Percentiles rank a stretch among this genome's conserved stretches.
Conservation (phyloP, 1,140 invertebrate species). For the Aphaenogaster rudis region DNA sequence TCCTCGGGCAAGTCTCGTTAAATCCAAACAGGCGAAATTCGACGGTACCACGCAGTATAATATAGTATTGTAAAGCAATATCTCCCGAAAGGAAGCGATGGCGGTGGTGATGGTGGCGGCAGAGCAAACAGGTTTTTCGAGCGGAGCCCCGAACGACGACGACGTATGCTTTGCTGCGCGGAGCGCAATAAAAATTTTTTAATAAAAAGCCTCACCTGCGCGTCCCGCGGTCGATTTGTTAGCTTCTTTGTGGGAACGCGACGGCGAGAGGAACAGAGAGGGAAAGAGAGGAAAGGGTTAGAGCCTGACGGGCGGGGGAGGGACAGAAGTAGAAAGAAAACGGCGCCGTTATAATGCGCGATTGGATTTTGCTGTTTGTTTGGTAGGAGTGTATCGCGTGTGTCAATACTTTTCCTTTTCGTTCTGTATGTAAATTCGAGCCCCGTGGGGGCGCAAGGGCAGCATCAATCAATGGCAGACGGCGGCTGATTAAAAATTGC, state of each 20-base stretch:
- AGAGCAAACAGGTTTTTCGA: constrained; percentile 77
- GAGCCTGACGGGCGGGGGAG: constrained; percentile 62
- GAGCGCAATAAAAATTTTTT: constrained; percentile 77
- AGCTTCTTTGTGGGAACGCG: constrained; percentile 71
- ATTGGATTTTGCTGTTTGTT: constrained; percentile 79
- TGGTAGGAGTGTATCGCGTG: constrained; percentile 79
- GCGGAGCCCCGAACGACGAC: constrained; percentile 64
- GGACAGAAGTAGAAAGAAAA: constrained; percentile 75
- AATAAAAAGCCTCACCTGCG: constrained; percentile 78
- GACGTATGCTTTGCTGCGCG: constrained; percentile 73
- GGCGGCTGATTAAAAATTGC: constrained; percentile 84
- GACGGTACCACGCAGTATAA: constrained; percentile 76
- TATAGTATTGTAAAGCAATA: constrained; percentile 79
- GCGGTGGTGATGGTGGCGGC: constrained; percentile 69
- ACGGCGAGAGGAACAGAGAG: constrained; percentile 36
- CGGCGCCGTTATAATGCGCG: constrained; percentile 80
- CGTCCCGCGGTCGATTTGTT: constrained; percentile 73
- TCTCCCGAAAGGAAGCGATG: constrained; percentile 75
- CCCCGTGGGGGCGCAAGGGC: constrained; percentile 81
- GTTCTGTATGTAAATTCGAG: constrained; percentile 84
- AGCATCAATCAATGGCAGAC: constrained; percentile 84
- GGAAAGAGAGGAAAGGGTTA: constrained; percentile 52
- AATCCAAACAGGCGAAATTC: constrained; percentile 77
- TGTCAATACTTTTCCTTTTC: constrained; percentile 84
- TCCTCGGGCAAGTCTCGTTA: constrained; percentile 75